These are phyloP conservation scores for Astatoreochromis straeleni DNA, from an alignment of 2,113 vertebrate species.

Conservation along the genomic window DNA sequence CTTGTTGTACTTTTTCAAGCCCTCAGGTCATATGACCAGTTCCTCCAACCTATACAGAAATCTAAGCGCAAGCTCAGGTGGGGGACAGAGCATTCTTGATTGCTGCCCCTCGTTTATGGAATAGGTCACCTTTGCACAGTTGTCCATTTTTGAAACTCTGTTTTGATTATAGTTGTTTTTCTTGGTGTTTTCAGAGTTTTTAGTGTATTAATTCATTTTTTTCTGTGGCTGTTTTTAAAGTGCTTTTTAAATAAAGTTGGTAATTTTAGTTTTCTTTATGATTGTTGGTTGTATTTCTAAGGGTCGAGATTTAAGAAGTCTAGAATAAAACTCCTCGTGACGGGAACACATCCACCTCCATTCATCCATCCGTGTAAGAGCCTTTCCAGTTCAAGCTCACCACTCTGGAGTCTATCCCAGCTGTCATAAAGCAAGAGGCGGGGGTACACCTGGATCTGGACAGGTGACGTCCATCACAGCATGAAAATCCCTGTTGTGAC, in stretches of 20 bases:
- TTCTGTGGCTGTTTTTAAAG: not conserved
- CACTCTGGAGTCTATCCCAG: not conserved
- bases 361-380: rapidly evolving
- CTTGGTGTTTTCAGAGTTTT: not conserved
- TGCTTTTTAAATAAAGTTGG: not conserved
- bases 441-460: not conserved
- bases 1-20: rapidly evolving
- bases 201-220: not conserved
- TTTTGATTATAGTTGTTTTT: not conserved
- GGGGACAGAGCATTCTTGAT: rapidly evolving
- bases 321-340: not conserved
- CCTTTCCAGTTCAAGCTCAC: not conserved
- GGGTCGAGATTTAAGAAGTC: not conserved
- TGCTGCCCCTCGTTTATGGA: rapidly evolving
- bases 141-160: not conserved
- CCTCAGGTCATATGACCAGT: not conserved
- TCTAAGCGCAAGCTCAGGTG: rapidly evolving
- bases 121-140: rapidly evolving
- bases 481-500: rapidly evolving
- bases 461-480: not conserved
- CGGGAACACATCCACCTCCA: not conserved
- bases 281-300: not conserved
- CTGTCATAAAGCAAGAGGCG: rapidly evolving
- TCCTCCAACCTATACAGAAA: not conserved
- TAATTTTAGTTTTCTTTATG: not conserved